A percentile compares a stretch with the other conserved stretches of the same genome.
These are phyloP conservation scores for Cinara cedri DNA, from an alignment of 2,888 invertebrate species.

Conservation along the genomic window DNA sequence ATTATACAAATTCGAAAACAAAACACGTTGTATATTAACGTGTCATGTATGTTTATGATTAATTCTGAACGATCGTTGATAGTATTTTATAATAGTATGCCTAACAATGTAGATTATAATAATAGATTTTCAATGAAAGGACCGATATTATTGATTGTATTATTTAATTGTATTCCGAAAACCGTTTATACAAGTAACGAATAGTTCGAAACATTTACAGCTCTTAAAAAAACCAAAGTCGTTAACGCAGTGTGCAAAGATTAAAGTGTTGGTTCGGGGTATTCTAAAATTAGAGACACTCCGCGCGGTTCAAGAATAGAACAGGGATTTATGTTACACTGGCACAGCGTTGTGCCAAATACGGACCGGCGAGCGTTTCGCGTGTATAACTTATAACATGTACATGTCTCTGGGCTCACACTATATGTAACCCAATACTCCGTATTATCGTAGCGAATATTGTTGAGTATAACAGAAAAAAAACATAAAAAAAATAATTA, in stretches of 20 bases:
- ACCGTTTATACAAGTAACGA: neutral
- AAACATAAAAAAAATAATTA: too few species aligned
- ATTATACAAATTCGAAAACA: neutral
- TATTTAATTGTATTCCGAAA: too few species aligned
- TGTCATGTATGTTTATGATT: neutral
- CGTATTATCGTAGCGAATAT: neutral
- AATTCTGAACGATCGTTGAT: neutral
- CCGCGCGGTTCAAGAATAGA: constrained; percentile 48
- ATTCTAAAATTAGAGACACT: constrained; percentile 52
- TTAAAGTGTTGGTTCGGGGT: neutral
- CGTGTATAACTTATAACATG: neutral
- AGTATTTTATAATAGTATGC: too few species aligned
- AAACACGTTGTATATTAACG: neutral
- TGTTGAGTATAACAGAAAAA: too few species aligned
- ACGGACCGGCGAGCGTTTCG: constrained; percentile 41
- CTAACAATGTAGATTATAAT: neutral
- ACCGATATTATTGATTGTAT: neutral
- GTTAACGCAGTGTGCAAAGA: constrained; percentile 51
- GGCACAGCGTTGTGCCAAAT: constrained; percentile 51
- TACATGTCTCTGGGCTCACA: constrained; percentile 4
- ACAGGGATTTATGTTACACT: constrained; percentile 48
- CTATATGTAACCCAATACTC: constrained; percentile 32
- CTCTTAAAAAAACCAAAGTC: neutral
- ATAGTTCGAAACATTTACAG: neutral
- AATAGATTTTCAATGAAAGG: neutral